A percentile compares a stretch with the other conserved stretches of the same genome.
phyloP scores from a whole-genome alignment of 2,888 invertebrate species.

The Galeruca laticollis region DNA sequence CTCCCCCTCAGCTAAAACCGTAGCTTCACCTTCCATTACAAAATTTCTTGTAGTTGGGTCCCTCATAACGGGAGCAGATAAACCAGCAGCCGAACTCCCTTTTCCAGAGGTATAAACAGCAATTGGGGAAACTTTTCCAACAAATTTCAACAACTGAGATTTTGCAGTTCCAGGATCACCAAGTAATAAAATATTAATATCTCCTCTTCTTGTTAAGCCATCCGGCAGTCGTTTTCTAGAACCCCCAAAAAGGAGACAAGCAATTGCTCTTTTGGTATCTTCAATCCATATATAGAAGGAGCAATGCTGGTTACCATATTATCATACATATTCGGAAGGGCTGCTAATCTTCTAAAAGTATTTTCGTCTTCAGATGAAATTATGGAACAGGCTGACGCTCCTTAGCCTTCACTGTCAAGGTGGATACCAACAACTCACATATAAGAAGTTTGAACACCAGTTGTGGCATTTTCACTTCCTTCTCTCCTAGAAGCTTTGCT shows the following conservation, averaged over 20 bases:
- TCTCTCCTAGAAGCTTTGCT: conserved; percentile 74
- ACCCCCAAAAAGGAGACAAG: conserved; percentile 95
- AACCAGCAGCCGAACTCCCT: conserved; percentile 98
- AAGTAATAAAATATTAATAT: conserved; percentile 93
- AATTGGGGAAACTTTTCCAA: conserved; percentile 93
- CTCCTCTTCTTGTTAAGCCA: conserved; percentile 94
- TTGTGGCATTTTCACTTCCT: conserved; percentile 81
- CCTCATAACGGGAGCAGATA: conserved; percentile 96
- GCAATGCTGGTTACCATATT: conserved; percentile 91
- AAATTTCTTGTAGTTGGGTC: conserved; percentile 94
- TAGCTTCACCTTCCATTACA: conserved; percentile 98
- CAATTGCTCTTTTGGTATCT: conserved; percentile 98
- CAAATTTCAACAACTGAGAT: conserved; percentile 97
- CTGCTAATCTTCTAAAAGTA: conserved; percentile 85
- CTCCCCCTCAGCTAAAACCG: conserved; percentile 99
- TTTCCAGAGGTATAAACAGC: conserved; percentile 99
- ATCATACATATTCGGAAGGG: conserved; percentile 89
- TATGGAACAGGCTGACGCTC: conserved; percentile 71
- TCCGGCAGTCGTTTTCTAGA: conserved; percentile 87
- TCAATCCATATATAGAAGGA: conserved; percentile 94
- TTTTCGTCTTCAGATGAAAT: conserved; percentile 82
- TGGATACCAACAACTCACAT: conserved; percentile 93
- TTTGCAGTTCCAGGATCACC: conserved; percentile 99
- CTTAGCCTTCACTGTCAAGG: conserved; percentile 84
- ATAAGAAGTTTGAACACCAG: conserved; percentile 95